Percentiles rank a stretch among this genome's conserved stretches.
phyloP scores from a whole-genome alignment of 2,797 vertebrate genomes.

The Parauchenoglanis punctatus region DNA sequence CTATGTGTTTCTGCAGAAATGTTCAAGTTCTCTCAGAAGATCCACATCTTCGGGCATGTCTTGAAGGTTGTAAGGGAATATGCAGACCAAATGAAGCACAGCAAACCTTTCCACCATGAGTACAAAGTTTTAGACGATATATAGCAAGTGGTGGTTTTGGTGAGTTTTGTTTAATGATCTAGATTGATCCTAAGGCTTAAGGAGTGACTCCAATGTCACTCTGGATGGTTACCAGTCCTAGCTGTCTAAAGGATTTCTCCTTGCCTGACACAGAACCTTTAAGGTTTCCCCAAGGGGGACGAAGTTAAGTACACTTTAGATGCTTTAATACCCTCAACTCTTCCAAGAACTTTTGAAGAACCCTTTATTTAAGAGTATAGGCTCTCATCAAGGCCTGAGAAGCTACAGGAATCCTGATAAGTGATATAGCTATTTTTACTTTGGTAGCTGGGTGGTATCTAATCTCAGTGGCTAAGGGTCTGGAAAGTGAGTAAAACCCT shows the following conservation, averaged over 20 bases:
- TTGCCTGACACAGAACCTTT: neutral
- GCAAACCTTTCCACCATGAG: neutral
- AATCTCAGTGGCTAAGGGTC: neutral
- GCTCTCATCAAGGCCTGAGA: neutral
- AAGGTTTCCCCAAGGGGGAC: neutral
- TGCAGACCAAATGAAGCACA: neutral
- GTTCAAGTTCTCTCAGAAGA: neutral
- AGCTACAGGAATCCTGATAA: conserved; percentile 7
- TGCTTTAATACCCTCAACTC: conserved; percentile 2
- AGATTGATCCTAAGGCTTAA: too few relatives aligned
- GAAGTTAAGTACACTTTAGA: neutral
- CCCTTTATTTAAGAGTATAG: neutral
- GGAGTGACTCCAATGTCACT: neutral
- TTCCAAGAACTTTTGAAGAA: neutral
- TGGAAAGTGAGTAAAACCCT: neutral
- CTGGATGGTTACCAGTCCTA: neutral
- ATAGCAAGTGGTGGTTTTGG: too few relatives aligned
- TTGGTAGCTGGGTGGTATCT: neutral
- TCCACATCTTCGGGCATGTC: neutral
- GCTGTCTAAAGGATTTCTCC: neutral
- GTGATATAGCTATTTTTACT: neutral
- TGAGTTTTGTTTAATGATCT: neutral
- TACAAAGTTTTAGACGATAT: neutral
- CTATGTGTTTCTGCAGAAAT: neutral
- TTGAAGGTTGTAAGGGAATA: neutral